Evolutionary conservation across 2,797 vertebrate genomes (phyloP).

Genomic region (Rhynchonycteris naso): DNA sequence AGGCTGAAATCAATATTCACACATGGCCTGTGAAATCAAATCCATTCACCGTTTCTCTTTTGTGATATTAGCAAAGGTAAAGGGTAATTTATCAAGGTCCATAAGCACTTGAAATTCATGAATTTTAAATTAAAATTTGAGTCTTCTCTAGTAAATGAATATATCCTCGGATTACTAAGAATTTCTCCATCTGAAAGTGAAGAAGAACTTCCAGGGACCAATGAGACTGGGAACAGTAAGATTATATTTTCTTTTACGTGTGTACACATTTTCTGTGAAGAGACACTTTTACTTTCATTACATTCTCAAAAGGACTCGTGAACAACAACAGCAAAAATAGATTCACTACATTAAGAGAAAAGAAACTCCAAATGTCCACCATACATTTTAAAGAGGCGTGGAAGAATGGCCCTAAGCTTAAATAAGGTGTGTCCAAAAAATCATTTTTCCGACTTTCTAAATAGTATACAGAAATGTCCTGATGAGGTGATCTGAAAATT

Average conservation of each 20-base stretch:
- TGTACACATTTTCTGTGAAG: not conserved
- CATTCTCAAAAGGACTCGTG: not conserved
- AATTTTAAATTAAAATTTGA: constrained; percentile 53
- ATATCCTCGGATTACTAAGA: not conserved
- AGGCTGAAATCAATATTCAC: constrained; percentile 69
- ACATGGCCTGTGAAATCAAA: constrained; percentile 58
- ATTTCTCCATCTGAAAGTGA: not conserved
- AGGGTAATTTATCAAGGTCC: constrained; percentile 44
- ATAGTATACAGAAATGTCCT: not conserved
- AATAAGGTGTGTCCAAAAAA: not conserved
- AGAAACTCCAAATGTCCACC: not conserved
- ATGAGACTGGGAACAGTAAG: not conserved
- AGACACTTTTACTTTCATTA: not conserved
- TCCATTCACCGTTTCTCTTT: constrained; percentile 38
- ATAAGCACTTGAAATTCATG: constrained; percentile 5
- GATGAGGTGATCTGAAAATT: not conserved
- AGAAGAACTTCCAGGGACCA: not conserved
- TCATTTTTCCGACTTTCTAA: not conserved
- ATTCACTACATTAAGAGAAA: not conserved
- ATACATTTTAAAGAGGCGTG: not conserved
- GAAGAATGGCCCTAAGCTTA: not conserved
- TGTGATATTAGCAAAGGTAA: constrained; percentile 46
- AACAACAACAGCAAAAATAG: not conserved
- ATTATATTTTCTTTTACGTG: not conserved
- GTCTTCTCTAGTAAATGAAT: not conserved